phyloP scores from a whole-genome alignment of 2,797 vertebrate genomes.

The Oreortyx pictus region DNA sequence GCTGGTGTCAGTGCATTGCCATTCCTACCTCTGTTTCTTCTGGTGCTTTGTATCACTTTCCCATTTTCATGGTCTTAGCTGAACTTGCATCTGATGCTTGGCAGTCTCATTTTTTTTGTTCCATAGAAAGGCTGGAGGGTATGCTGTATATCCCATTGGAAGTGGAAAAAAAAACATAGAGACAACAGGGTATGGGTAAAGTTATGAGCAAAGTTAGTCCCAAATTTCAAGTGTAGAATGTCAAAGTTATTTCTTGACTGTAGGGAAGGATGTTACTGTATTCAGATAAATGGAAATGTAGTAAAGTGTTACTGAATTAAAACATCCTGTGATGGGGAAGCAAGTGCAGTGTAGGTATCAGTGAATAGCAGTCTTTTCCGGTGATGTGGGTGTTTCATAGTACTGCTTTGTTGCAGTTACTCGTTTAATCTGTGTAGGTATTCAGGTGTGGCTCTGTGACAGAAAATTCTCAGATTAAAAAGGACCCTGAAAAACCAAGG shows the following conservation, averaged over 20 bases:
- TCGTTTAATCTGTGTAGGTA: fast-evolving
- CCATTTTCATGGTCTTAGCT: not conserved
- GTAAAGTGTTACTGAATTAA: not conserved
- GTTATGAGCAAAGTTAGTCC: not conserved
- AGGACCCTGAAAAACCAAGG: not conserved
- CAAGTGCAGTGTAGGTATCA: not conserved
- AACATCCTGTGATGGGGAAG: not conserved
- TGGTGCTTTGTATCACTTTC: not conserved
- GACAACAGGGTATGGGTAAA: not conserved
- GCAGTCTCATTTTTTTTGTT: not conserved
- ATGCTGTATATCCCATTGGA: not conserved
- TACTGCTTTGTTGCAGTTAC: not conserved
- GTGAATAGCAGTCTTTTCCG: not conserved
- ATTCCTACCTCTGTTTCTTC: not conserved
- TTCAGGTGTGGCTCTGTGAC: not conserved
- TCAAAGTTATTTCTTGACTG: not conserved
- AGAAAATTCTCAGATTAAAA: not conserved
- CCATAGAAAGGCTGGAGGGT: not conserved
- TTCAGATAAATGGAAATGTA: not conserved
- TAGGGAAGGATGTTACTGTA: not conserved
- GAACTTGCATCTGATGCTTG: not conserved
- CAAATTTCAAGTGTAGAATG: not conserved
- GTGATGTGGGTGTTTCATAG: not conserved
- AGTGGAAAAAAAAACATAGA: not conserved
- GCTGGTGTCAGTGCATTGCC: fast-evolving